Conservation (phyloP, 2,797 vertebrate species). For the Brachymystax lenok region DNA sequence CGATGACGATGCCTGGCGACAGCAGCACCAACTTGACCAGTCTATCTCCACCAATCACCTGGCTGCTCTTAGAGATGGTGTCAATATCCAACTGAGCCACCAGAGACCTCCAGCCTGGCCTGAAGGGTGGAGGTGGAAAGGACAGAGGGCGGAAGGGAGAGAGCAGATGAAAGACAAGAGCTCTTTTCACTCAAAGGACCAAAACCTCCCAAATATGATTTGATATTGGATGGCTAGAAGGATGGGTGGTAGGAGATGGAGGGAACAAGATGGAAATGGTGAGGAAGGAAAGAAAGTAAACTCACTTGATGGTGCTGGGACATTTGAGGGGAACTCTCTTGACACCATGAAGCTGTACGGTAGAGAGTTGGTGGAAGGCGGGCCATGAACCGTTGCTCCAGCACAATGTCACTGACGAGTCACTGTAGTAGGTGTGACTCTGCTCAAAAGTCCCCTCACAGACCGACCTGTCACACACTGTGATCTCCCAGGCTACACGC, state of each 20-base stretch:
- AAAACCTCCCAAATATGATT: neutral
- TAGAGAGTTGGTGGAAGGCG: constrained; percentile 64
- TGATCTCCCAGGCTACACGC: constrained; percentile 79
- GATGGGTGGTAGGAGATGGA: neutral
- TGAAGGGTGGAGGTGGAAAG: constrained; percentile 43
- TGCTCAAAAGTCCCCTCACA: constrained; percentile 70
- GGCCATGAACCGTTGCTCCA: constrained; percentile 79
- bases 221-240: neutral
- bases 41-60: constrained; percentile 74
- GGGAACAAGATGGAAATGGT: constrained; percentile 5
- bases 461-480: constrained; percentile 72
- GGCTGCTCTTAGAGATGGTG: constrained; percentile 52
- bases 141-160: neutral
- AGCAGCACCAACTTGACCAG: constrained; percentile 77
- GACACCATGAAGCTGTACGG: constrained; percentile 81
- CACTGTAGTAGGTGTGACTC: constrained; percentile 69
- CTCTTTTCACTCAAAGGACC: neutral
- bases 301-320: constrained; percentile 73
- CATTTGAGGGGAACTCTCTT: constrained; percentile 69
- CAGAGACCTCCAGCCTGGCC: constrained; percentile 79
- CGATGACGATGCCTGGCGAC: constrained; percentile 79
- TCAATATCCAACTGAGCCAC: constrained; percentile 74
- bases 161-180: neutral
- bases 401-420: constrained; percentile 76
- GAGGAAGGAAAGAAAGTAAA: constrained; percentile 21